These are phyloP conservation scores for Cotesia typhae DNA, from an alignment of 1,140 invertebrate genomes.

Conservation along the genomic window DNA sequence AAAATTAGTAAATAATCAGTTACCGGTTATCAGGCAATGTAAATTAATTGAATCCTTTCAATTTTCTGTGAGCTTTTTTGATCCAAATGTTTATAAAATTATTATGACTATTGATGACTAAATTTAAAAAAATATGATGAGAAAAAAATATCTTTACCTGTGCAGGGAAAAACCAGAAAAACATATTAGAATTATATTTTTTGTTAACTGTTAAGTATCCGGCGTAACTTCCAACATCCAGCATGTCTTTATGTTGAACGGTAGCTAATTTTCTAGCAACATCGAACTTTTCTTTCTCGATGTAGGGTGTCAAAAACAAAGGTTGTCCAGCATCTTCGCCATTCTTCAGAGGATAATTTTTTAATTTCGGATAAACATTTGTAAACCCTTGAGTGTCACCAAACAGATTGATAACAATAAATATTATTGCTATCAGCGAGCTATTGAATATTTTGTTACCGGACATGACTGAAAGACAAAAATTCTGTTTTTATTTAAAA, in stretches of 20 bases:
- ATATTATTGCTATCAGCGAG: neutral
- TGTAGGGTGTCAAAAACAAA: slow-evolving; percentile 72
- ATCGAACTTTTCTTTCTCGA: slow-evolving; percentile 70
- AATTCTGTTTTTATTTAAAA: too few relatives aligned
- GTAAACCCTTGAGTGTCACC: slow-evolving; percentile 41
- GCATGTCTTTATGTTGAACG: slow-evolving; percentile 58
- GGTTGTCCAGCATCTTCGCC: slow-evolving; percentile 70
- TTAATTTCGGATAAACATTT: slow-evolving; percentile 59
- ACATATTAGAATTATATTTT: slow-evolving; percentile 81
- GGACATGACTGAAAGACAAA: too few relatives aligned
- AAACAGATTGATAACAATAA: slow-evolving; percentile 1
- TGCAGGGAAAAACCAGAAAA: slow-evolving; percentile 91
- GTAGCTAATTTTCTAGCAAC: slow-evolving; percentile 61
- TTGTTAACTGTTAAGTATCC: slow-evolving; percentile 82
- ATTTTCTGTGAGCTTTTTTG: too few relatives aligned
- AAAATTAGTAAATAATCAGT: too few relatives aligned
- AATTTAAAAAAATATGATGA: too few relatives aligned
- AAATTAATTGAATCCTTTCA: too few relatives aligned
- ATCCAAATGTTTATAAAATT: too few relatives aligned
- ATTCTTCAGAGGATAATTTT: slow-evolving; percentile 37
- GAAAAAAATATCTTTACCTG: slow-evolving; percentile 46
- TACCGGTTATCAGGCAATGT: too few relatives aligned
- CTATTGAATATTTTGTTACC: too few relatives aligned
- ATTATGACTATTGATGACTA: too few relatives aligned
- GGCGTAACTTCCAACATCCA: slow-evolving; percentile 66